Evolutionary conservation across 2,113 vertebrate genomes (phyloP).

Genomic region (Onychorhynchus coronatus): DNA sequence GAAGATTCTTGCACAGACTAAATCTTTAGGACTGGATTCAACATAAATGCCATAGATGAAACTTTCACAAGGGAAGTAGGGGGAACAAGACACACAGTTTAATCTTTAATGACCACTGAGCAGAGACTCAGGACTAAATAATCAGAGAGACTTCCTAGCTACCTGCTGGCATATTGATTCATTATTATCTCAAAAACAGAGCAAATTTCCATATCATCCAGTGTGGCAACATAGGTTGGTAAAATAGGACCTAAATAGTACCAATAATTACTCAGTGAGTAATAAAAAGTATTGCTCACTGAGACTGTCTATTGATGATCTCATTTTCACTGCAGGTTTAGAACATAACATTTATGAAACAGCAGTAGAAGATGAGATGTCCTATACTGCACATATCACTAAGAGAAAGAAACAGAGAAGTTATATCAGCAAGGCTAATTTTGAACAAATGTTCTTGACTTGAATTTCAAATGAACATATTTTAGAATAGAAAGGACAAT

Average conservation of each 20-base stretch:
- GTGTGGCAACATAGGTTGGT: background rate
- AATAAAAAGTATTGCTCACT: background rate
- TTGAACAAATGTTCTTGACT: background rate
- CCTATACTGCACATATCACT: background rate
- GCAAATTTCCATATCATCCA: accelerated
- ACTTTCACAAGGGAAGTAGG: background rate
- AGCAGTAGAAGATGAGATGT: background rate
- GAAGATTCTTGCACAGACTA: background rate
- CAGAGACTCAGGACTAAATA: background rate
- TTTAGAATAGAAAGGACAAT: background rate
- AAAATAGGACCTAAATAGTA: background rate
- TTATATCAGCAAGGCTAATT: background rate
- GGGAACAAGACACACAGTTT: background rate
- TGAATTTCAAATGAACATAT: background rate
- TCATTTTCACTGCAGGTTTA: background rate
- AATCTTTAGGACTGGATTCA: background rate
- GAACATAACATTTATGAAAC: background rate
- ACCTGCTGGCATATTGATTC: background rate
- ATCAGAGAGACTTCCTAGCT: background rate
- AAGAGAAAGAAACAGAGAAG: background rate
- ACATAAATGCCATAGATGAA: background rate
- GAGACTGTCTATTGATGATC: background rate
- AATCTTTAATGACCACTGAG: background rate
- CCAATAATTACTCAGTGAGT: background rate
- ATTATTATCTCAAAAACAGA: background rate